Percentiles rank a stretch among this genome's conserved stretches.
Evolutionary conservation across 2,113 vertebrate species (phyloP).

Genomic region (Gavia stellata): DNA sequence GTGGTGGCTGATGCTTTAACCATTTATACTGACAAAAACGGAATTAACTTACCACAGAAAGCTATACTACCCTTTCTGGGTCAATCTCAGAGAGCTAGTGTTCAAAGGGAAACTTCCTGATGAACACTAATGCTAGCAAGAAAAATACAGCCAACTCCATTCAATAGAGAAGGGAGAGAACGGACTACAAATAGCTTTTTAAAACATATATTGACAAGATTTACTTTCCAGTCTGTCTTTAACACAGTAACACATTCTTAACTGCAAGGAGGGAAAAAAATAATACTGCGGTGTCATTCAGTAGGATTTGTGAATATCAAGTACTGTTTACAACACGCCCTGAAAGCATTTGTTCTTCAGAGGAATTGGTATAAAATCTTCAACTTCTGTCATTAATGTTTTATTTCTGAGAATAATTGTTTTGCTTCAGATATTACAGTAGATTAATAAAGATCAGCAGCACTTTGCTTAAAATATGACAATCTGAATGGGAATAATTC

Average conservation of each 20-base stretch:
- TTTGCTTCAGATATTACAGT: not conserved
- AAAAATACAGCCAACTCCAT: not conserved
- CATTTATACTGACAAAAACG: not conserved
- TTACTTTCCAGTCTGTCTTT: not conserved
- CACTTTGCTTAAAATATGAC: not conserved
- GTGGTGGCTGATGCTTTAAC: not conserved
- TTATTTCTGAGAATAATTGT: not conserved
- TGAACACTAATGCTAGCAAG: not conserved
- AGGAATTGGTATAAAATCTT: not conserved
- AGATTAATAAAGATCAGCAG: not conserved
- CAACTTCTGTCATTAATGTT: not conserved
- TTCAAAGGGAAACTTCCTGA: not conserved
- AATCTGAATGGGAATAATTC: not conserved
- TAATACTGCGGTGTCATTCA: not conserved
- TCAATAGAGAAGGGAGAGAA: not conserved
- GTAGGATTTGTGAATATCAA: not conserved
- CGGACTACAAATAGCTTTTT: not conserved
- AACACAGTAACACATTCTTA: not conserved
- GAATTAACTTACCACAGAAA: not conserved
- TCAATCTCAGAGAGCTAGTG: not conserved
- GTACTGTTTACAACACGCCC: not conserved
- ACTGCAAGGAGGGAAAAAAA: not conserved
- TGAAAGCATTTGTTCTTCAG: not conserved
- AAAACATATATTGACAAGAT: not conserved
- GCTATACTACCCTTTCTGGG: not conserved